Conservation (phyloP, 1,140 invertebrate species). For the Oncopodura yosiiana region DNA sequence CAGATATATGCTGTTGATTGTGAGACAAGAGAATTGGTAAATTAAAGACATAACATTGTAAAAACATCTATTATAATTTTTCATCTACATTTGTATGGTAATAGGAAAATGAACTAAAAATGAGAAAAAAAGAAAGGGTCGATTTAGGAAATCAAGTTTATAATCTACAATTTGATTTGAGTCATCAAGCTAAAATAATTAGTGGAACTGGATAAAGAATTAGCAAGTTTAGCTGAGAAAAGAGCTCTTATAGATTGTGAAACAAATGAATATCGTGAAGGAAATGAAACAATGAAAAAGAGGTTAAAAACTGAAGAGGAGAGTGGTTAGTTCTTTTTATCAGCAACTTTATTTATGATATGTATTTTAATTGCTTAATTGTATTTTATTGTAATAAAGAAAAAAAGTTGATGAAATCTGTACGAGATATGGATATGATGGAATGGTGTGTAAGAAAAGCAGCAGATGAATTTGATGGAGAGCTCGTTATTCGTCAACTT, state of each 20-base stretch:
- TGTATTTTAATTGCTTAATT: conserved; percentile 42
- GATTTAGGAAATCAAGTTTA: conserved; percentile 43
- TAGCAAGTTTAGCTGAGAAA: conserved; percentile 41
- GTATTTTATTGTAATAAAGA: conserved; percentile 10
- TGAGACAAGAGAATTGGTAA: conserved; percentile 51
- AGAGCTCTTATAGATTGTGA: conserved; percentile 37
- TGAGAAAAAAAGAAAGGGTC: conserved; percentile 41
- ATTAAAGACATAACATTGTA: conserved; percentile 22
- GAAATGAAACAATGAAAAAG: conserved; percentile 40
- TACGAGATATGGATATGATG: conserved; percentile 26
- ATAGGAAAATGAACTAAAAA: conserved; percentile 25
- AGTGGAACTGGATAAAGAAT: conserved; percentile 43
- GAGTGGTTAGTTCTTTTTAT: too few species aligned
- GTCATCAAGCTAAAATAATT: conserved; percentile 45
- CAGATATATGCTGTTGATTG: conserved; percentile 47
- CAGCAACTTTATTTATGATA: conserved; percentile 43
- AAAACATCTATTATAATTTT: conserved; percentile 11
- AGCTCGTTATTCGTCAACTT: conserved; percentile 42
- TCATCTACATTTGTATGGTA: not conserved
- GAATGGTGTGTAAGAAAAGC: conserved; percentile 40
- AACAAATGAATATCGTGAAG: conserved; percentile 38
- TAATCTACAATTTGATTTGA: conserved; percentile 45
- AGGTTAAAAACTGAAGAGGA: conserved; percentile 41
- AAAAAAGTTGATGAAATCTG: conserved; percentile 8
- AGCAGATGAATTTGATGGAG: conserved; percentile 45